Evolutionary conservation across 2,888 invertebrate genomes (phyloP).

Genomic region (Xanthia togata): DNA sequence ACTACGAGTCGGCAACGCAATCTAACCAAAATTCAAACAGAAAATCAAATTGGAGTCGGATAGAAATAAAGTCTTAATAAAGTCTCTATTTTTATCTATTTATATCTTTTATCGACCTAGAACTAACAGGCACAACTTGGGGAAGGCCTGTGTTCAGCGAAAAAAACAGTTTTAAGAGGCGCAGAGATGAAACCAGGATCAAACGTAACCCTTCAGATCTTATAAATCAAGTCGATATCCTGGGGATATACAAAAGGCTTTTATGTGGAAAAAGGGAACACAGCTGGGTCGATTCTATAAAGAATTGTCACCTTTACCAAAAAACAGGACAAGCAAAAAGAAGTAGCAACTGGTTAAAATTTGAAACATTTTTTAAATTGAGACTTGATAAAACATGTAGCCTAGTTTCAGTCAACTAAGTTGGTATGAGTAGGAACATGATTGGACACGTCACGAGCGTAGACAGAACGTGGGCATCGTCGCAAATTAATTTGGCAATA

Average conservation of each 20-base stretch:
- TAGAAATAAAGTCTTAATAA: too few species aligned
- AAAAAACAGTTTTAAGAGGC: too few species aligned
- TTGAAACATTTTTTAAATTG: not conserved
- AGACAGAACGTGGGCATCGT: too few species aligned
- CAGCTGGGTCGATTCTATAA: not conserved
- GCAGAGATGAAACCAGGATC: not conserved
- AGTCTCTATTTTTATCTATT: too few species aligned
- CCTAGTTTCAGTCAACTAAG: not conserved
- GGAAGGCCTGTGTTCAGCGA: too few species aligned
- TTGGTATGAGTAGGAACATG: too few species aligned
- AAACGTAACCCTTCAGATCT: constrained; percentile 27
- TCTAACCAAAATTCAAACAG: too few species aligned
- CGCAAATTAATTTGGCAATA: too few species aligned
- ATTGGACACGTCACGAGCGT: not conserved
- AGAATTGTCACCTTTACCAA: not conserved
- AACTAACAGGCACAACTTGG: too few species aligned
- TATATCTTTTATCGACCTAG: too few species aligned
- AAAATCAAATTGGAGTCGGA: too few species aligned
- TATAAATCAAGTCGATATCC: constrained; percentile 43
- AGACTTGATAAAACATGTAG: not conserved
- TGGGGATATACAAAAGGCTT: constrained; percentile 21
- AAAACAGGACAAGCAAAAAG: not conserved
- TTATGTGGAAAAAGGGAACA: constrained; percentile 12
- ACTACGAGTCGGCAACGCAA: too few species aligned
- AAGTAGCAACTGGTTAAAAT: not conserved